phyloP scores from a whole-genome alignment of 2,113 vertebrate species.

The Uria aalge region DNA sequence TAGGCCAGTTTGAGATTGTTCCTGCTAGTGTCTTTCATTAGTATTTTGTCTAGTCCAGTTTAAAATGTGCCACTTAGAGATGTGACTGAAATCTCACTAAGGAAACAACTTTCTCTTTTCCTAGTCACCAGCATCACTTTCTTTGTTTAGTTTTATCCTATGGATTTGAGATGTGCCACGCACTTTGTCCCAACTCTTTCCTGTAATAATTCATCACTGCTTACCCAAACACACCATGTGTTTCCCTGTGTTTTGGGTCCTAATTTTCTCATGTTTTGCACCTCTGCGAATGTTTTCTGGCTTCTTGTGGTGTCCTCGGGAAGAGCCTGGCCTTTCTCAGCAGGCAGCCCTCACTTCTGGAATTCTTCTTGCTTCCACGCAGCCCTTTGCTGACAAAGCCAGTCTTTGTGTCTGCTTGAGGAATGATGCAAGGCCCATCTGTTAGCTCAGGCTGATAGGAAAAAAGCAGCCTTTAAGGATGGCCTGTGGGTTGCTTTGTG shows the following conservation, averaged over 20 bases:
- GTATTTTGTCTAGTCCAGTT: not conserved
- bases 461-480: not conserved
- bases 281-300: not conserved
- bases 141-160: not conserved
- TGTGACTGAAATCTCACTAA: not conserved
- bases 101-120: not conserved
- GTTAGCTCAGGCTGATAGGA: not conserved
- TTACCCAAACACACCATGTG: not conserved
- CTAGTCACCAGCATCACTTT: not conserved
- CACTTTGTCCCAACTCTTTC: not conserved
- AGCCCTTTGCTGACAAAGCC: not conserved
- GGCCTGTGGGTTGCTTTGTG: not conserved
- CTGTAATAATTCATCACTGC: not conserved
- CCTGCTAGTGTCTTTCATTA: not conserved
- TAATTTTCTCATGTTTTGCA: not conserved
- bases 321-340: not conserved
- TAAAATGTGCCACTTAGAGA: not conserved
- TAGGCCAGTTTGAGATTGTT: not conserved
- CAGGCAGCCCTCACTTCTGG: not conserved
- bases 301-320: fast-evolving
- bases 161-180: not conserved
- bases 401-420: not conserved
- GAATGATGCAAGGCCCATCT: constrained; percentile 18
- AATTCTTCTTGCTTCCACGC: not conserved
- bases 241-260: not conserved